A percentile compares a stretch with the other conserved stretches of the same genome.
Evolutionary conservation across 2,113 vertebrate genomes (phyloP).

Genomic region (Anolis sagrei): DNA sequence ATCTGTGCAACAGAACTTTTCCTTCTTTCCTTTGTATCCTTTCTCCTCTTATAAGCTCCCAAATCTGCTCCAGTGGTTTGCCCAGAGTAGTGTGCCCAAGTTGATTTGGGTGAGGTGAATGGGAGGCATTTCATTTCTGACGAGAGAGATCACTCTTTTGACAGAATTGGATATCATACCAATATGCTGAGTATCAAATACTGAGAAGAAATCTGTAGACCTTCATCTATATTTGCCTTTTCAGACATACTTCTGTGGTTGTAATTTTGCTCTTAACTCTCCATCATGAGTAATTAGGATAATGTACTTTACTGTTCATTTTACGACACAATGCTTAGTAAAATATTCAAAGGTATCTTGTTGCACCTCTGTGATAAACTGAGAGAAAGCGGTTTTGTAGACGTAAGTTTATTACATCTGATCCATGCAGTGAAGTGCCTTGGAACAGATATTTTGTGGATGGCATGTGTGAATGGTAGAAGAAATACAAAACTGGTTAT

Average conservation of each 20-base stretch:
- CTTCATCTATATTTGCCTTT: not conserved
- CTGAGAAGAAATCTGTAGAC: not conserved
- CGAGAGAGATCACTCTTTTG: too few relatives aligned
- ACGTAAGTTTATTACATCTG: too few relatives aligned
- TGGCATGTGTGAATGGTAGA: too few relatives aligned
- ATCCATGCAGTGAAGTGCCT: too few relatives aligned
- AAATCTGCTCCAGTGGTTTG: not conserved
- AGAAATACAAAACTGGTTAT: too few relatives aligned
- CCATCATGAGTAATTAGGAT: conserved; percentile 14
- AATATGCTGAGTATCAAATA: not conserved
- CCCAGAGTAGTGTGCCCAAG: too few relatives aligned
- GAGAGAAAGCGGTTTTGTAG: too few relatives aligned
- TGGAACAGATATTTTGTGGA: too few relatives aligned
- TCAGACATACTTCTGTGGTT: not conserved
- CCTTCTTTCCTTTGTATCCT: too few relatives aligned
- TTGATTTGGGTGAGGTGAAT: not conserved
- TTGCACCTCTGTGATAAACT: too few relatives aligned
- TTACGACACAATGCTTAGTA: conserved; percentile 31
- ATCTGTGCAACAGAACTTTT: not conserved
- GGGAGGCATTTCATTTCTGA: too few relatives aligned
- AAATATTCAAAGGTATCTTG: too few relatives aligned
- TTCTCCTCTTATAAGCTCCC: not conserved
- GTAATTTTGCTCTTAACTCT: not conserved
- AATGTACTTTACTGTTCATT: conserved; percentile 29
- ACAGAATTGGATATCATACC: not conserved